Evolutionary conservation across 2,113 vertebrate species (phyloP), one percentile per base, ranked within the genome.

Genomic region (Neopipo cinnamomea): DNA sequence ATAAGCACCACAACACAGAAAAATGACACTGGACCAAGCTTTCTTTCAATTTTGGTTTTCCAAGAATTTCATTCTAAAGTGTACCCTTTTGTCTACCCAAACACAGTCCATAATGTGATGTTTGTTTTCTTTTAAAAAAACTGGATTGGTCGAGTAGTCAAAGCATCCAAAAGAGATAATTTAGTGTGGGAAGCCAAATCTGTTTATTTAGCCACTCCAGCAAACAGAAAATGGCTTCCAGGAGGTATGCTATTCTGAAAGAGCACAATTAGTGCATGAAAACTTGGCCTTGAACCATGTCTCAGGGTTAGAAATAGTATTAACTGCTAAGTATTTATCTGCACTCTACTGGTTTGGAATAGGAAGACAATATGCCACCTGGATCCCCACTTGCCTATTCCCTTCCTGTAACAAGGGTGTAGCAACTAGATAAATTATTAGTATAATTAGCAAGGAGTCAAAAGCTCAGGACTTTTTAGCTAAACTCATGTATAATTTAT

Each of bases 231-330:
- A 76, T 63, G 66, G 87, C 52, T 96, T 96, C 91, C 88, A 89
- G 74, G 88, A 95, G 85, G 86, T 87, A 95, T 76, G 83, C 50
- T 89, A 91, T 88, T 89, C 80, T 89, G 90, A 95, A 97, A 91
- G 11, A 72, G 55, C 77, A 88, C 70, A 95, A 94, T 96, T 95
- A 93, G 87, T 85, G 75, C 84, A 89, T 87, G 81, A 88, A 97
- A 85, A 91, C 66, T 94, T 94, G 85, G 86, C 85, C 85, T 93
- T 93, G 52, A 92, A 93, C 56, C 92, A 92, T 83, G 39, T 92
- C 94, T 96, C 66, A 67, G 67, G 84, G 92, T 94, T 82, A 96
- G 81, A 89, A 92, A 73, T 84, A 95, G 75, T 47, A 59, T 88
- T 85, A 93, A 49, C 90, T 67, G 41, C 50, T 55, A 84, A 91